Base-by-base conservation (phyloP, 2,888 invertebrate species). In the Pheosia gnoma region DNA sequence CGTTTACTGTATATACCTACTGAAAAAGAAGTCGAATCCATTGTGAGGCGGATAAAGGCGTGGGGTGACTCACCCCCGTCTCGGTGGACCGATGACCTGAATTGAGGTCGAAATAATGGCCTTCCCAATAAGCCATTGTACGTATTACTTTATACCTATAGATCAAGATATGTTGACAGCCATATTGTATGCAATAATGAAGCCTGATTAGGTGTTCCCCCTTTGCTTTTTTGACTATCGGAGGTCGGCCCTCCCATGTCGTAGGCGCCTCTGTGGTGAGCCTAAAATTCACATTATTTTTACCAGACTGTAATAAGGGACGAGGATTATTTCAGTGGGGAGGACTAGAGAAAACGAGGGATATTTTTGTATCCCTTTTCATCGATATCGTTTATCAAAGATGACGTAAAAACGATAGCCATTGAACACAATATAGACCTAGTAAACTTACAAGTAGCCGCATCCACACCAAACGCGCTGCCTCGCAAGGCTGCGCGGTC, bases 51-150 rank as follows among this genome's bases (percentile, higher is more conserved):
- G 59, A 59, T 62, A 53, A 45, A 58, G 58, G 66, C 74, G 64
- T 69, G 69, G 75, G 75, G 75, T 77, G 75, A 77, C 54, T 77
- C 77, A 75, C 68, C 75, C 75, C 67, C 71, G 71, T 65, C 65
- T 62, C 57, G 25, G 57, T 57, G 57, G 36, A 57, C 57, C 57
- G 65, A 52, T 71, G 75, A 75, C 77, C 75, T 67, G 60, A 54
- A 75, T 70, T 67, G 70, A 71, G 77, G 75, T 75, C 77, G 74
- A 61, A 61, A 59, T 68, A 66, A 66, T 71, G 75, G 75, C 77
- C 77, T 77, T 75, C 76, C 71, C 66, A 70, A 70, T 65, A 54
- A 63, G 65, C 66, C 64, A 72, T 70, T 74, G 72, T 72, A 70
- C 63, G 66, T 67, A 66, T 65, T 75, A 68, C 60, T 67, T 59